Base-by-base conservation (phyloP, 2,888 invertebrate species). In the Ditylenchus weischeri region DNA sequence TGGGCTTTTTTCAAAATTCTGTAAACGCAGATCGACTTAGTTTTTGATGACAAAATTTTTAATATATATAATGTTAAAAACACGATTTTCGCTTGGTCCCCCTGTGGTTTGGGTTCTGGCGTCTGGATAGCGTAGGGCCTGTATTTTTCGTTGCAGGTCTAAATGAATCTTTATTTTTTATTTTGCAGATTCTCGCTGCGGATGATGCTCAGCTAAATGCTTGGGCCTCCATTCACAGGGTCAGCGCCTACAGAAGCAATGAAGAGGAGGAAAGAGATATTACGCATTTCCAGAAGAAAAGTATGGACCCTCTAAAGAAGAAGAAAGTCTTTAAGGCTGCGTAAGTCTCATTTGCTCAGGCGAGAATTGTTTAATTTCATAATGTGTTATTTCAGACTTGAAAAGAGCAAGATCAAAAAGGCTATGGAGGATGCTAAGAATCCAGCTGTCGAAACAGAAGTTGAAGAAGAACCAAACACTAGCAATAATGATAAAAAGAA, bases 161-260 rank as follows among this genome's bases (percentile, higher is more conserved):
- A 23, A 65, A 67, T n/a, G n/a, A n/a, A 15, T 29, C 18, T 21
- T n/a, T 50, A n/a, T 29, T 5, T 29, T 29, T 29, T 29, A n/a
- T 36, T 48, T 65, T 70, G 29, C 80, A 93, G 91, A 93, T 98
- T 79, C 86, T 98, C 66, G 85, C 88, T 76, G 92, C 93, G 0
- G 90, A 92, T 81, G 96, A 96, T 84, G 90, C 88, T 75, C 95
- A 96, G 84, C 86, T 98, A 11, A 96, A 98, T 79, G 89, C 89
- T 78, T 98, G 96, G 98, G 92, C 90, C 76, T 91, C 93, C 0
- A 84, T 95, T 6, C 93, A 92, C 85, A 92, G 90, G 85, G 75
- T 76, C 0, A 76, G 76, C 10, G 69, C 72, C 8, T 81, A 82
- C 60, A 72, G 78, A 8, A 88, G 90, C 0, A 89, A 90, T 7